phyloP scores from a whole-genome alignment of 2,888 invertebrate genomes.

The Volucella zonaria region DNA sequence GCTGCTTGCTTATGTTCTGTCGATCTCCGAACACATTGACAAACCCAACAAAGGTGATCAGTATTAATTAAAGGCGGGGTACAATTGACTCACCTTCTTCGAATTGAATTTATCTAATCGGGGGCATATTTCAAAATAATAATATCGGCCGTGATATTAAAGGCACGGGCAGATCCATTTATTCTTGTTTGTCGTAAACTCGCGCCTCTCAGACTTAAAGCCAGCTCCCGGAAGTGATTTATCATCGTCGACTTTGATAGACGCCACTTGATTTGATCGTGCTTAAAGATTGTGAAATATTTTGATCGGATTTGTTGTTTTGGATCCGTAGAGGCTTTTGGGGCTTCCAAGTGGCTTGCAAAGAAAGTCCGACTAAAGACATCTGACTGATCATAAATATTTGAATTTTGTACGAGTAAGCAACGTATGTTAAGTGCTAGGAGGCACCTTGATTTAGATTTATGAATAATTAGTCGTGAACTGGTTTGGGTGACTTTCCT shows the following conservation, averaged over 20 bases:
- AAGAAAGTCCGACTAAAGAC: not conserved
- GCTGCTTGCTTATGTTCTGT: not conserved
- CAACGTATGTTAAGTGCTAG: not conserved
- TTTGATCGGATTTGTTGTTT: constrained; percentile 3
- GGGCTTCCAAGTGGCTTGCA: not conserved
- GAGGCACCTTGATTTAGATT: too few relatives aligned
- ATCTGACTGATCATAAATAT: constrained; percentile 1
- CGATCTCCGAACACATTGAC: constrained; percentile 11
- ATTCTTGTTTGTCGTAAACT: not conserved
- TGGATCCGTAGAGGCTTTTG: not conserved
- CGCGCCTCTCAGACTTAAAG: constrained; percentile 1
- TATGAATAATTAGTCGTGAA: not conserved
- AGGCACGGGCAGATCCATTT: constrained; percentile 26
- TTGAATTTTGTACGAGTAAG: constrained; percentile 1
- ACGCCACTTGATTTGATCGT: constrained; percentile 8
- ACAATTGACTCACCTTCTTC: not conserved
- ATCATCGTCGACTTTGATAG: constrained; percentile 41
- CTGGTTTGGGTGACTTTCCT: not conserved
- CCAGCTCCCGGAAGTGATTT: constrained; percentile 30
- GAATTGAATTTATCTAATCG: constrained; percentile 40
- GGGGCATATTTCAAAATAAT: constrained; percentile 3
- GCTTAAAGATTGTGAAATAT: constrained; percentile 5
- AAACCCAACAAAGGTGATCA: constrained; percentile 3
- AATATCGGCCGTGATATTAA: not conserved
- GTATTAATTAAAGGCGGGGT: not conserved